These are phyloP conservation scores for Hylomyscus alleni DNA, from an alignment of 2,797 vertebrate genomes.

Conservation along the genomic window DNA sequence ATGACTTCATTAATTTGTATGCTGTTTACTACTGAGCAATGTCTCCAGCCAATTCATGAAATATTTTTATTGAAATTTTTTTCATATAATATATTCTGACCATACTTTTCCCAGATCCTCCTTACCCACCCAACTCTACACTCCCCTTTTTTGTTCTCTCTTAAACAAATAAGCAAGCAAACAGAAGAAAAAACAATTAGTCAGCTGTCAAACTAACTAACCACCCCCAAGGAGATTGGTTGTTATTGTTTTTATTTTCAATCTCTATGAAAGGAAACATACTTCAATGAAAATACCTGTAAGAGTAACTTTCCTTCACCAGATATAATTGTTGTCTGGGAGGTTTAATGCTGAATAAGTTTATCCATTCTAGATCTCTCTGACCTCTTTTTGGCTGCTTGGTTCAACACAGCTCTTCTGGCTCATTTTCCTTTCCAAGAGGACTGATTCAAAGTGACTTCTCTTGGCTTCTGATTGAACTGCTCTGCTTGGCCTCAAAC, in stretches of 20 bases:
- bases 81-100: neutral
- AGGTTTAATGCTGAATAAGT: neutral
- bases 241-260: constrained; percentile 38
- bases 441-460: neutral
- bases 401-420: neutral
- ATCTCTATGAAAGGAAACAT: neutral
- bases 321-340: no score
- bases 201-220: neutral
- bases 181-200: neutral
- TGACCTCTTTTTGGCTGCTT: neutral
- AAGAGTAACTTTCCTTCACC: neutral
- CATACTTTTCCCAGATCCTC: neutral
- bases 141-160: neutral
- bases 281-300: constrained; percentile 1
- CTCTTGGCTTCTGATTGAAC: neutral
- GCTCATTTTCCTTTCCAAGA: neutral
- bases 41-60: neutral
- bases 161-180: neutral
- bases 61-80: neutral
- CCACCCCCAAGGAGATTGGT: neutral
- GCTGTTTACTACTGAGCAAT: neutral
- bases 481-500: neutral
- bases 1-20: neutral
- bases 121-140: neutral
- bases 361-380: neutral